These are phyloP conservation scores for Percina caprodes DNA, from an alignment of 2,113 vertebrate genomes.

Conservation along the genomic window DNA sequence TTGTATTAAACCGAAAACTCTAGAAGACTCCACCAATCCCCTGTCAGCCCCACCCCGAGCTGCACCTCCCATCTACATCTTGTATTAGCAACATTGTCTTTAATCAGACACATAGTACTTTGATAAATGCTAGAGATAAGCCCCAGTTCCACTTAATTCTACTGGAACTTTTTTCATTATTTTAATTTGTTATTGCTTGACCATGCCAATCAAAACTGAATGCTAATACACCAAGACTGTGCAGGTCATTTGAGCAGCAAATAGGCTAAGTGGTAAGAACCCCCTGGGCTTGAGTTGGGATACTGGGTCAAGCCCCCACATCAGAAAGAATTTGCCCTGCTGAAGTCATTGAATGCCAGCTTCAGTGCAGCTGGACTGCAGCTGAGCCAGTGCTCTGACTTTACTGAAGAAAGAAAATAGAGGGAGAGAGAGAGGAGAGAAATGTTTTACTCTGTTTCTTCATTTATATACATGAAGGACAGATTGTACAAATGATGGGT, in stretches of 20 bases:
- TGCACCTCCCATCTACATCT: too few species aligned
- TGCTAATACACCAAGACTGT: constrained; percentile 8
- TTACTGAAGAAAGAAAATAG: background rate
- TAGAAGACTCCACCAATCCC: too few species aligned
- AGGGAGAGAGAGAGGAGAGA: background rate
- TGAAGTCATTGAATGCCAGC: constrained; percentile 39
- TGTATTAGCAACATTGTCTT: too few species aligned
- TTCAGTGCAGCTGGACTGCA: constrained; percentile 10
- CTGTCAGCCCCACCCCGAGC: too few species aligned
- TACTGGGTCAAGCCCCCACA: constrained; percentile 47
- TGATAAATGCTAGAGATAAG: too few species aligned
- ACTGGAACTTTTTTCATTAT: background rate
- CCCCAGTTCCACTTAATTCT: background rate
- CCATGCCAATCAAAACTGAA: constrained; percentile 11
- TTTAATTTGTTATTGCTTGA: constrained; percentile 11
- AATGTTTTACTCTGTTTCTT: background rate
- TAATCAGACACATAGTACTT: too few species aligned
- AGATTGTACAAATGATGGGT: background rate
- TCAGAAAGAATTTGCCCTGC: constrained; percentile 42
- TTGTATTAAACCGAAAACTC: too few species aligned
- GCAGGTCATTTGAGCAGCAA: constrained; percentile 30
- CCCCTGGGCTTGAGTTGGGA: constrained; percentile 36
- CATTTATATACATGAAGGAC: background rate
- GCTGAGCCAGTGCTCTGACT: constrained; percentile 4
- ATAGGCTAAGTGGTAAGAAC: constrained; percentile 34